These are phyloP conservation scores for Rhopilema esculentum DNA, from an alignment of 30 jellyfish, hydroid and myxozoan species.

Conservation along the genomic window DNA sequence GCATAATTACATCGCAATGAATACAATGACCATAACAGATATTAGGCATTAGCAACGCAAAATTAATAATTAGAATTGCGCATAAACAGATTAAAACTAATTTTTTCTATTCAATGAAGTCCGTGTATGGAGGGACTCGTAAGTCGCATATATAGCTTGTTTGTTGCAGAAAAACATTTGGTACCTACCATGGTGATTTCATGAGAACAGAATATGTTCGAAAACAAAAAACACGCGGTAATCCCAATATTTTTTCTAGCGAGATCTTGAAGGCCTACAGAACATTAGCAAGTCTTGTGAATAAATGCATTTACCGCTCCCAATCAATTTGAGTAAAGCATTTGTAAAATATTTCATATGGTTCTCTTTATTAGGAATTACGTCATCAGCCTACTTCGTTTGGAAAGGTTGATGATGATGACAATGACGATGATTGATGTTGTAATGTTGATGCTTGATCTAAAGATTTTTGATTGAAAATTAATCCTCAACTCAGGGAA, in stretches of 20 bases:
- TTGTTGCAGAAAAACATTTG: not conserved
- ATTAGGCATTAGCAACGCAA: not conserved
- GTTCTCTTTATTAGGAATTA: no score
- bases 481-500: no score
- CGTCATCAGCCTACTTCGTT: no score
- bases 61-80: not conserved
- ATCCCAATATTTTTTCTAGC: conserved; percentile 37
- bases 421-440: not conserved
- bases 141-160: not conserved
- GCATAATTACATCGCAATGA: not conserved
- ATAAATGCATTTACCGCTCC: not conserved
- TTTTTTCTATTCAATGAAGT: not conserved
- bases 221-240: not conserved
- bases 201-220: not conserved
- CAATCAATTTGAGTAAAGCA: not conserved
- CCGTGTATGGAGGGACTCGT: not conserved
- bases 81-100: not conserved
- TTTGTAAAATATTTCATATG: not conserved
- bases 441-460: no score
- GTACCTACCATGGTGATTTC: not conserved
- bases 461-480: no score
- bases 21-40: not conserved
- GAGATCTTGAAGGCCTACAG: conserved; percentile 12
- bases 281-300: not conserved
- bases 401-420: not conserved